Base-by-base conservation (phyloP, 2,113 vertebrate genomes). In the Cyanocitta stelleri region DNA sequence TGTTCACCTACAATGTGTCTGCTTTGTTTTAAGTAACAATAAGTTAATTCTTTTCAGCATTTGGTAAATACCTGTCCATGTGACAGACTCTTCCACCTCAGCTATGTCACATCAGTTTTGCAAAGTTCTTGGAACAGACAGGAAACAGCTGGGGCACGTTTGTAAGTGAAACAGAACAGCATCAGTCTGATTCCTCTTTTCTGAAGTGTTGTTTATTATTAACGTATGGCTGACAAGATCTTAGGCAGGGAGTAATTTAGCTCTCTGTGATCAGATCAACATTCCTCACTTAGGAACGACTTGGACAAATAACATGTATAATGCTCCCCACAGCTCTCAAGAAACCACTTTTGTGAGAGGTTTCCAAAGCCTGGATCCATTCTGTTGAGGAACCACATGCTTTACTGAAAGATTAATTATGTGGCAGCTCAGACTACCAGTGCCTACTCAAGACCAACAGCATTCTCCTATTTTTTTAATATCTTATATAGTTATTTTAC, bases 301-400 rank as follows among this genome's bases (percentile, higher is more conserved):
- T 73, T 0, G 3, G 46, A 44, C n/a, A 89, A 90, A 17, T 11
- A 37, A 49, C 7, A 61, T 0, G 2, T 7, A 16, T 11, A 82
- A 76, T 1, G 8, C 16, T 63, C 21, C 77, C 30, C 87, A 37
- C 10, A 48, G 66, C 43, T 43, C 21, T 43, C n/a, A 62, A 68
- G 13, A 71, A 66, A 67, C 2, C 22, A 46, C n/a, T 59, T 77
- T 59, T 48, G 8, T 1, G 32, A 79, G 10, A 3, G 2, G 11
- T 49, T 63, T 71, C 35, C 39, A 82, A 72, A 85, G 41, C 11
- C 35, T 20, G 20, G 16, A 46, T 13, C 20, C 18, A 5, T 67
- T 55, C 77, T 35, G 35, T 4, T 10, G 26, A 69, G 24, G 6
- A 61, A 17, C 9, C 75, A 27, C 0, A 1, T 9, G 7, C 61